Evolutionary conservation across 2,888 invertebrate species (phyloP).

Genomic region (Drosophila neoperkinsi): DNA sequence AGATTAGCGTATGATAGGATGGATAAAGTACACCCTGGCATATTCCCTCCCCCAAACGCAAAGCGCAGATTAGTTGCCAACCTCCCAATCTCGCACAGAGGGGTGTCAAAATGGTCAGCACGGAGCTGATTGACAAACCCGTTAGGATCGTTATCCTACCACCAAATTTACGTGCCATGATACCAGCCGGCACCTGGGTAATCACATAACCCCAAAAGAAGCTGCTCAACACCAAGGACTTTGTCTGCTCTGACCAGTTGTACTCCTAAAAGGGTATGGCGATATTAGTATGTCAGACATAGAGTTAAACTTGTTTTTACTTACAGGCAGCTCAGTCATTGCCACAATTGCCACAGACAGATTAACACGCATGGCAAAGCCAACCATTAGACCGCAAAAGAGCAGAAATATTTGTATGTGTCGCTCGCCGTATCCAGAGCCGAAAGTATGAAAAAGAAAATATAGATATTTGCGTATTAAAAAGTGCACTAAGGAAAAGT

Average conservation of each 20-base stretch:
- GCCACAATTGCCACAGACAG: slow-evolving; percentile 91
- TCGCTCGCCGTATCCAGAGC: slow-evolving; percentile 86
- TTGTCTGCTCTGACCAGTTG: slow-evolving; percentile 87
- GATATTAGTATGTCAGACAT: accelerated
- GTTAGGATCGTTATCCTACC: slow-evolving; percentile 87
- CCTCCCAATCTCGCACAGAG: slow-evolving; percentile 88
- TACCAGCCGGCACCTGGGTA: slow-evolving; percentile 88
- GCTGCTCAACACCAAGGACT: slow-evolving; percentile 88
- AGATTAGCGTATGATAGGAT: slow-evolving; percentile 89
- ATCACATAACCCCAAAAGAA: slow-evolving; percentile 90
- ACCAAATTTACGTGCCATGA: slow-evolving; percentile 90
- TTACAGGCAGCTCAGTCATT: slow-evolving; percentile 87
- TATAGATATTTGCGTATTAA: neutral
- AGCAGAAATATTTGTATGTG: slow-evolving; percentile 88
- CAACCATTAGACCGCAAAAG: slow-evolving; percentile 87
- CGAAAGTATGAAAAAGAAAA: slow-evolving; percentile 70
- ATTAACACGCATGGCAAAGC: slow-evolving; percentile 89
- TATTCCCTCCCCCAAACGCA: slow-evolving; percentile 90
- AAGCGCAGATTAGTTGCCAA: slow-evolving; percentile 88
- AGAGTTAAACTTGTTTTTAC: neutral
- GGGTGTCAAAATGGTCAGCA: slow-evolving; percentile 89
- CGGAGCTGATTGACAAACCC: slow-evolving; percentile 87
- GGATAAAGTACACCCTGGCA: slow-evolving; percentile 91
- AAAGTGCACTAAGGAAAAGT: neutral
- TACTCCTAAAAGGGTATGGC: slow-evolving; percentile 85